Evolutionary conservation across 2,113 vertebrate genomes (phyloP).

Genomic region (Pongo abelii): DNA sequence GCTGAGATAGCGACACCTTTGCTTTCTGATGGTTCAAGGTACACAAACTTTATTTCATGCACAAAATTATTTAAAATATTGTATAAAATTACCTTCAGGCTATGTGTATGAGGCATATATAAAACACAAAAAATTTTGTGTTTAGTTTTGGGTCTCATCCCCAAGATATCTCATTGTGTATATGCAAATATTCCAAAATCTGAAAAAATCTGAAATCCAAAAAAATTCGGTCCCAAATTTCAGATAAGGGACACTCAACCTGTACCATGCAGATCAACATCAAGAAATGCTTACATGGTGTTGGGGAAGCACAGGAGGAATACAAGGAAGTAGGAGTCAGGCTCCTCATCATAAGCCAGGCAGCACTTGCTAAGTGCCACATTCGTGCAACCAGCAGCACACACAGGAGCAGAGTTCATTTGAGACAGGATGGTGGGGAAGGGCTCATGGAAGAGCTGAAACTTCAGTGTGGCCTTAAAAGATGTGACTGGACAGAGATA

Average conservation of each 20-base stretch:
- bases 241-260: not conserved
- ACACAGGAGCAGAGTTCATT: not conserved
- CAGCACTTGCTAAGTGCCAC: rapidly evolving
- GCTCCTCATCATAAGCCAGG: not conserved
- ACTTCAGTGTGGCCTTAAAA: not conserved
- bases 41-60: not conserved
- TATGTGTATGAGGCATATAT: not conserved
- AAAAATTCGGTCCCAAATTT: not conserved
- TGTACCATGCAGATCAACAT: not conserved
- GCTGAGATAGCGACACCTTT: not conserved
- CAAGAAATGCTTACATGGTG: not conserved
- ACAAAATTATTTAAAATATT: not conserved
- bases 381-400: rapidly evolving
- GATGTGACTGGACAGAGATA: not conserved
- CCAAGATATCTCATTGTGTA: not conserved
- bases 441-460: not conserved
- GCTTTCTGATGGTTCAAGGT: not conserved
- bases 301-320: not conserved
- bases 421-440: not conserved
- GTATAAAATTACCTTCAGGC: not conserved
- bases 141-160: not conserved
- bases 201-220: not conserved
- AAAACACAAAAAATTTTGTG: not conserved
- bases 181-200: not conserved
- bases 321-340: not conserved